phyloP scores from a whole-genome alignment of 2,797 vertebrate genomes.

The Champsocephalus gunnari region DNA sequence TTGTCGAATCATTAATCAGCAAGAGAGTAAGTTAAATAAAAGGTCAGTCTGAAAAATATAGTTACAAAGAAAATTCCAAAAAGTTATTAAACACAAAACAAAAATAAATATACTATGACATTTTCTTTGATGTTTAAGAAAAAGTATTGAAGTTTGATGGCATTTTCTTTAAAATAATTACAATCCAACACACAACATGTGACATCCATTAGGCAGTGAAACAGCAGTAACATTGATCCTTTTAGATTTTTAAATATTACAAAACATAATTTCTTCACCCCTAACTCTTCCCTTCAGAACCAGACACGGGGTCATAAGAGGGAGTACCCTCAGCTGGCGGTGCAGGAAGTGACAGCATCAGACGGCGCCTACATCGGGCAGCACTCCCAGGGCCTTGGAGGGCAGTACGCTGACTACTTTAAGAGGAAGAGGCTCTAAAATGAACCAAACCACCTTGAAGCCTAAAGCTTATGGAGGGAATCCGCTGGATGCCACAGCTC shows the following conservation, averaged over 20 bases:
- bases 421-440: constrained; percentile 95
- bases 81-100: too few species aligned
- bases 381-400: constrained; percentile 87
- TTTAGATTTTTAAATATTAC: neutral
- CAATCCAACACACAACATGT: neutral
- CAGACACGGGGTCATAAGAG: constrained; percentile 91
- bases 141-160: neutral
- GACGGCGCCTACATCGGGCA: constrained; percentile 86
- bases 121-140: neutral
- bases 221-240: neutral
- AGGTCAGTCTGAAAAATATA: too few species aligned
- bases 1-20: neutral
- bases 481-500: constrained; percentile 62
- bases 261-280: neutral
- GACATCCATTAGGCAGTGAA: neutral
- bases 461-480: constrained; percentile 56
- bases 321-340: constrained; percentile 88
- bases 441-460: constrained; percentile 61
- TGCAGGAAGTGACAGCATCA: constrained; percentile 87
- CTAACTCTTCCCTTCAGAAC: constrained; percentile 68
- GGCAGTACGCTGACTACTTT: constrained; percentile 90
- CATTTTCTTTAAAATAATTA: neutral
- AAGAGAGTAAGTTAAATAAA: too few species aligned
- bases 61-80: too few species aligned
- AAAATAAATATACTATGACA: too few species aligned